Conservation (phyloP, 1,140 invertebrate genomes). For the Matsumurasca onukii region DNA sequence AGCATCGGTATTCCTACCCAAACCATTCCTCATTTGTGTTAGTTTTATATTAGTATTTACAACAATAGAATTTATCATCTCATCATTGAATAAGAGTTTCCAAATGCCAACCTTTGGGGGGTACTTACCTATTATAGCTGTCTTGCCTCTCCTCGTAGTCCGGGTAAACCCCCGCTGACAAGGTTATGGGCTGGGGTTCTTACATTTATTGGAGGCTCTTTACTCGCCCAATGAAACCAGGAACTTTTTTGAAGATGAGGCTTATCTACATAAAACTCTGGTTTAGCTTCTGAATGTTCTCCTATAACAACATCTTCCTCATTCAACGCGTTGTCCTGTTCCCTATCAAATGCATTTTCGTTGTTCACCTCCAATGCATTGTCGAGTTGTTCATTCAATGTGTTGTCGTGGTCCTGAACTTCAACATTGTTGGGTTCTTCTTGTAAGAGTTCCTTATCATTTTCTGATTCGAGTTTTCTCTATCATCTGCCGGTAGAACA, state of each 20-base stretch:
- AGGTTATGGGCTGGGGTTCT: too few relatives aligned
- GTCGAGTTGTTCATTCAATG: not conserved
- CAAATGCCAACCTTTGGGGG: not conserved
- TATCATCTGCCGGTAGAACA: not conserved
- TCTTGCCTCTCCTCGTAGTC: not conserved
- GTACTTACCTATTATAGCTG: not conserved
- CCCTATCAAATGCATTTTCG: too few relatives aligned
- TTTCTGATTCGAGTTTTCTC: not conserved
- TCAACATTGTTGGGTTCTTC: too few relatives aligned
- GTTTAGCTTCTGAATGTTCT: not conserved
- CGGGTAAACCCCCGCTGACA: not conserved
- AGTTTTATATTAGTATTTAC: slow-evolving; percentile 31
- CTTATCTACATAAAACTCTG: too few relatives aligned
- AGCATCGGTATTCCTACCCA: not conserved
- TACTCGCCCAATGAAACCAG: not conserved
- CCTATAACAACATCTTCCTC: not conserved
- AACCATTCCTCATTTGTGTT: not conserved
- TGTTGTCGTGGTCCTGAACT: not conserved
- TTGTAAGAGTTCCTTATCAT: not conserved
- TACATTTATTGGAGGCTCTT: not conserved
- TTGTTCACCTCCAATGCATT: too few relatives aligned
- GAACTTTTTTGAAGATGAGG: too few relatives aligned
- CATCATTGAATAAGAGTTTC: not conserved
- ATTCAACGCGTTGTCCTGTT: not conserved
- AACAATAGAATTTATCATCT: slow-evolving; percentile 11